A percentile compares a stretch with the other conserved stretches of the same genome.
Conservation (phyloP, 2,113 vertebrate genomes). For the Dissostichus mawsoni region DNA sequence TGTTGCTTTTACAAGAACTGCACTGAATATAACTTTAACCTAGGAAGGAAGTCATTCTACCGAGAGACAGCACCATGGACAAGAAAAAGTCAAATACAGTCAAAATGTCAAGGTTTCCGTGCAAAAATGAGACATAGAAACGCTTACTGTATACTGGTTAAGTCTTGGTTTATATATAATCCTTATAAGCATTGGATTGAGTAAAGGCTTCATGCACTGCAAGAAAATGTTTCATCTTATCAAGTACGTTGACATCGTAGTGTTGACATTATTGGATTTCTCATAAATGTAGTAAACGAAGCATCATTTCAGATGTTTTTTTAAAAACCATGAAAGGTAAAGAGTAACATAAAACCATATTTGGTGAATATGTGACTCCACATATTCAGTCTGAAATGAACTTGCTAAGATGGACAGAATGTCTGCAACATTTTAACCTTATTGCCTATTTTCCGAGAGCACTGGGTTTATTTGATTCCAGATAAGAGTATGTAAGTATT, state of each 20-base stretch:
- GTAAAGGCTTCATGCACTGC: conserved; percentile 38
- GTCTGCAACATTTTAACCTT: conserved; percentile 37
- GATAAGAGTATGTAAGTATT: conserved; percentile 19
- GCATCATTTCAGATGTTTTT: background rate
- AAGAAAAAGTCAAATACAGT: background rate
- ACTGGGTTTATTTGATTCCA: background rate
- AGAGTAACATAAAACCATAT: background rate
- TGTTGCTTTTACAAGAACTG: background rate
- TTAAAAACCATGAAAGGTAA: conserved; percentile 7
- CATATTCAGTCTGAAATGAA: too few species aligned
- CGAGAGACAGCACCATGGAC: background rate
- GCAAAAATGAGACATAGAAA: background rate
- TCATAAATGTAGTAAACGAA: background rate
- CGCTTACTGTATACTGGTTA: background rate
- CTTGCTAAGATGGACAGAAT: conserved; percentile 60
- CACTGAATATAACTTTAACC: background rate
- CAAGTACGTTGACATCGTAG: background rate
- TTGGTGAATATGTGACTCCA: too few species aligned
- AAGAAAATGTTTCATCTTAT: conserved; percentile 52
- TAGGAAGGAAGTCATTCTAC: background rate
- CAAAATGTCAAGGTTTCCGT: conserved; percentile 41
- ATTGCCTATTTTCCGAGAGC: conserved; percentile 22
- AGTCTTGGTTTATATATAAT: background rate
- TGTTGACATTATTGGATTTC: background rate
- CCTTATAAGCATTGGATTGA: background rate